Evolutionary conservation across 2,888 invertebrate species (phyloP).

Genomic region (Epistrophella euchroma): DNA sequence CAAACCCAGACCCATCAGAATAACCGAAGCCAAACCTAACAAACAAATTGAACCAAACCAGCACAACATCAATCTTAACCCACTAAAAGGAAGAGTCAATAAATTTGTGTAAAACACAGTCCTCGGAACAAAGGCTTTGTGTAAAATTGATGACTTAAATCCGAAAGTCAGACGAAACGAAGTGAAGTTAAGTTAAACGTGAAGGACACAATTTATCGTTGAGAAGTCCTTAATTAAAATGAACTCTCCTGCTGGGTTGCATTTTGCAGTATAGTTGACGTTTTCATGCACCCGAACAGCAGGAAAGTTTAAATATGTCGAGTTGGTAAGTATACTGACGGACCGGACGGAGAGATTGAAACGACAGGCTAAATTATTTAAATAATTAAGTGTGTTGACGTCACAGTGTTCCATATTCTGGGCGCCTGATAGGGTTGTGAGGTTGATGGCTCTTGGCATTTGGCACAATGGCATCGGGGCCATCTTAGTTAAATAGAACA

Average conservation of each 20-base stretch:
- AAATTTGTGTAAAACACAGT: constrained; percentile 47
- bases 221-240: constrained; percentile 66
- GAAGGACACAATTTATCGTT: constrained; percentile 51
- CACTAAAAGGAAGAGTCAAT: constrained; percentile 24
- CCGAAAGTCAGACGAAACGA: constrained; percentile 11
- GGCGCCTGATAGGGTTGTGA: not conserved
- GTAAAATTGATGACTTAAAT: constrained; percentile 57
- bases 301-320: constrained; percentile 44
- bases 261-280: constrained; percentile 6
- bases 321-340: constrained; percentile 39
- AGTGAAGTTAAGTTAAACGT: constrained; percentile 6
- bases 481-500: not conserved
- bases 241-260: constrained; percentile 44
- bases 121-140: constrained; percentile 26
- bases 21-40: constrained; percentile 19
- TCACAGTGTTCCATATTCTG: not conserved
- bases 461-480: not conserved
- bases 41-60: not conserved
- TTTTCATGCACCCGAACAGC: constrained; percentile 38
- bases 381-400: constrained; percentile 55
- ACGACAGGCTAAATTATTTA: constrained; percentile 60
- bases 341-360: constrained; percentile 33
- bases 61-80: constrained; percentile 23
- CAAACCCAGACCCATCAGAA: not conserved
- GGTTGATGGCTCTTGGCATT: not conserved